phyloP scores from a whole-genome alignment of 2,797 vertebrate species.

The Pseudochromis fuscus region DNA sequence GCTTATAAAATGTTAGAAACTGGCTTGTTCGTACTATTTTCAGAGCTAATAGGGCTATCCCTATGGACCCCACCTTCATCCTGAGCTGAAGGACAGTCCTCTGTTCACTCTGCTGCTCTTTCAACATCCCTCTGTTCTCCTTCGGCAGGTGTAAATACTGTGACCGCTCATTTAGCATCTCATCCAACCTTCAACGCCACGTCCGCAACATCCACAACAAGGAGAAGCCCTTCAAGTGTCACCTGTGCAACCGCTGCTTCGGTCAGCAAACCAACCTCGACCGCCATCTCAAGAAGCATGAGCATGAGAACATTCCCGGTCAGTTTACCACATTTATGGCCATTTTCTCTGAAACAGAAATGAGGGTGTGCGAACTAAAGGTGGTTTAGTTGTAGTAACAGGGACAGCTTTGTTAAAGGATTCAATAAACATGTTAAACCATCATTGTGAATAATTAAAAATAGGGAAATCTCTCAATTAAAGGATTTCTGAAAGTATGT shows the following conservation, averaged over 20 bases:
- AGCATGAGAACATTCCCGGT: slow-evolving; percentile 98
- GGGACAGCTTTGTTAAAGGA: slow-evolving; percentile 33
- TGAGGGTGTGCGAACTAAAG: slow-evolving; percentile 30
- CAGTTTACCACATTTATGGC: slow-evolving; percentile 47
- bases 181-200: slow-evolving; percentile 98
- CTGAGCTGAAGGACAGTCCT: neutral
- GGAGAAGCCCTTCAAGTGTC: slow-evolving; percentile 99
- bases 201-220: slow-evolving; percentile 99
- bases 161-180: slow-evolving; percentile 99
- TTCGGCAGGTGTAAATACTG: slow-evolving; percentile 98
- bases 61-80: neutral
- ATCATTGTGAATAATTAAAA: slow-evolving; percentile 41
- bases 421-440: slow-evolving; percentile 51
- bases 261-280: slow-evolving; percentile 99
- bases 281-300: slow-evolving; percentile 98
- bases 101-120: slow-evolving; percentile 6
- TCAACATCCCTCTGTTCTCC: slow-evolving; percentile 20
- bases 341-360: slow-evolving; percentile 22
- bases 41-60: neutral
- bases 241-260: slow-evolving; percentile 99
- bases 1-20: too few relatives aligned
- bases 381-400: slow-evolving; percentile 36
- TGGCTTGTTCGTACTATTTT: too few relatives aligned
- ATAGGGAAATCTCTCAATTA: slow-evolving; percentile 54
- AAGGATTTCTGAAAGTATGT: slow-evolving; percentile 31